A percentile compares a stretch with the other conserved stretches of the same genome.
These are phyloP conservation scores for Diabrotica balteata DNA, from an alignment of 2,888 invertebrate genomes.

Conservation along the genomic window DNA sequence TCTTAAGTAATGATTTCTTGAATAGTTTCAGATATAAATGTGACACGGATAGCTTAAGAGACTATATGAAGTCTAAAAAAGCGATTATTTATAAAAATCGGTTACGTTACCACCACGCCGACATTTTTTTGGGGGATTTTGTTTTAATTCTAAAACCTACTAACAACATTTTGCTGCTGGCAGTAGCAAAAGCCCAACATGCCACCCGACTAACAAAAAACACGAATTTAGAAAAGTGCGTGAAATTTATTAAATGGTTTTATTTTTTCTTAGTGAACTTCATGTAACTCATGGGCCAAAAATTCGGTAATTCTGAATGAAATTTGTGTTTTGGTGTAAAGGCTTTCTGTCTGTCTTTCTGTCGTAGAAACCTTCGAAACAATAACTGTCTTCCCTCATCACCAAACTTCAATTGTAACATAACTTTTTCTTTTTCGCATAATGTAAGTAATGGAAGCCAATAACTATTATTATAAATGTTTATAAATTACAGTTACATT, in stretches of 20 bases:
- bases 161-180: no score
- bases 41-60: no score
- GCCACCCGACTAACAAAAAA: constrained; percentile 4
- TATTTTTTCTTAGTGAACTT: constrained; percentile 59
- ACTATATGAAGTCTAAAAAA: no score
- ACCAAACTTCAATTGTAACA: constrained; percentile 22
- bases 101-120: no score
- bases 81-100: no score
- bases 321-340: constrained; percentile 53
- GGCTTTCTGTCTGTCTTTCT: constrained; percentile 59
- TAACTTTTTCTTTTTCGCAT: constrained; percentile 14
- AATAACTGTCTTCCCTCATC: constrained; percentile 30
- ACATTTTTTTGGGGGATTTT: no score
- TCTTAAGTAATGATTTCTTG: no score
- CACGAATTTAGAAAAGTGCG: constrained; percentile 16
- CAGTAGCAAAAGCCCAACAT: no score
- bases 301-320: constrained; percentile 56
- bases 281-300: constrained; percentile 58
- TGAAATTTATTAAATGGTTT: constrained; percentile 40
- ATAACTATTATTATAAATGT: no score
- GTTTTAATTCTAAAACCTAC: no score
- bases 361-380: constrained; percentile 46
- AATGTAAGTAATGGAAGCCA: constrained; percentile 10
- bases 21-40: no score
- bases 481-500: no score